Conservation (phyloP, 2,113 vertebrate genomes). For the Microtus pennsylvanicus region DNA sequence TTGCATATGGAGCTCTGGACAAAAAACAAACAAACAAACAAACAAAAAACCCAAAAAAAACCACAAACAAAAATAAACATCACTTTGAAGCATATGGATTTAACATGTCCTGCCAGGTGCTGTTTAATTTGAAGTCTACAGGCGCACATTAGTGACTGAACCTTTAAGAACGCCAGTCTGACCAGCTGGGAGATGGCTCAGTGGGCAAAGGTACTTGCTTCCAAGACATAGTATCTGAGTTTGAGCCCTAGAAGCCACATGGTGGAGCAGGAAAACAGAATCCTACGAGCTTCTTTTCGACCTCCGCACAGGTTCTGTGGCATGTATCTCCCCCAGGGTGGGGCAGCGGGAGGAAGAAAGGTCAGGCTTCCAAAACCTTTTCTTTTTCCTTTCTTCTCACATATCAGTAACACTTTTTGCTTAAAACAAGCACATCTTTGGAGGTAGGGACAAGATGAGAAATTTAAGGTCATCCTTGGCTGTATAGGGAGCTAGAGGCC, state of each 20-base stretch:
- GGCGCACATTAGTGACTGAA: background rate
- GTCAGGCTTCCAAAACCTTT: background rate
- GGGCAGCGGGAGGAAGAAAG: background rate
- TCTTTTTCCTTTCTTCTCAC: slow-evolving; percentile 14
- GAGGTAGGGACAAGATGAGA: background rate
- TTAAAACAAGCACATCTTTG: background rate
- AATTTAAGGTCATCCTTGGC: background rate
- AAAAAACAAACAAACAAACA: background rate
- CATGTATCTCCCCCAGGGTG: background rate
- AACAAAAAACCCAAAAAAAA: too few relatives aligned
- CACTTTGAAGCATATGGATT: background rate
- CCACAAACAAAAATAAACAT: background rate
- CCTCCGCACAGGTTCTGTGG: background rate
- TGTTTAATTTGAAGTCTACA: slow-evolving; percentile 8
- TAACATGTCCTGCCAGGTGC: slow-evolving; percentile 1
- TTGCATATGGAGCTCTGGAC: background rate
- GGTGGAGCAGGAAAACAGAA: background rate
- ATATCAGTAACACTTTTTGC: background rate
- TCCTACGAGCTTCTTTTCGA: background rate
- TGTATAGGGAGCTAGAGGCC: background rate
- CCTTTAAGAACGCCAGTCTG: too few relatives aligned
- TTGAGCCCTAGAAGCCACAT: background rate
- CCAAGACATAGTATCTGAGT: background rate
- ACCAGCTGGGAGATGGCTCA: background rate
- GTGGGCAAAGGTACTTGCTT: too few relatives aligned